Percentiles rank a stretch among this genome's conserved stretches.
Evolutionary conservation across 2,888 invertebrate genomes (phyloP).

Genomic region (Deladenus siricidicola): DNA sequence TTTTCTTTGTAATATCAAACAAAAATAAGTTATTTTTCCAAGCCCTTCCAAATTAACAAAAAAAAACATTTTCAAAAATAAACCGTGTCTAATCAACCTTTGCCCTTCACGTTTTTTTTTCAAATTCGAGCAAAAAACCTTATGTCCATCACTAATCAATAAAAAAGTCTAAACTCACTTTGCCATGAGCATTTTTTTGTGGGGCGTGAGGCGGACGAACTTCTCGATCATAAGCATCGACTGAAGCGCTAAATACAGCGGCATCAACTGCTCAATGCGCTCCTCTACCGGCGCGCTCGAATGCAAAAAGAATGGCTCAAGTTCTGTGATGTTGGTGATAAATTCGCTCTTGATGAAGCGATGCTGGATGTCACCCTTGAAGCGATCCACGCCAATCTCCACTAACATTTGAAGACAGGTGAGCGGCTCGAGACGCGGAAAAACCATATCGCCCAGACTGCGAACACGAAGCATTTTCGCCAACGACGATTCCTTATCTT

Average conservation of each 20-base stretch:
- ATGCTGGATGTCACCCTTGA: slow-evolving; percentile 16
- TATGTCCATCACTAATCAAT: no score
- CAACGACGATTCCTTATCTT: slow-evolving; percentile 15
- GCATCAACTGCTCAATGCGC: slow-evolving; percentile 16
- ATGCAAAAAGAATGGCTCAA: slow-evolving; percentile 15
- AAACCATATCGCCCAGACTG: slow-evolving; percentile 15
- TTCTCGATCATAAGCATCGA: slow-evolving; percentile 16
- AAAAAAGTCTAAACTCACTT: slow-evolving; percentile 10
- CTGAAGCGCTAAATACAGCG: slow-evolving; percentile 16
- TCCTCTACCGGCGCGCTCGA: slow-evolving; percentile 5
- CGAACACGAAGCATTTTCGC: slow-evolving; percentile 20
- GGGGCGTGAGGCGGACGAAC: slow-evolving; percentile 12
- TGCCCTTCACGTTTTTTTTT: no score
- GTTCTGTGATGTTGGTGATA: slow-evolving; percentile 13
- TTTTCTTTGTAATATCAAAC: not conserved
- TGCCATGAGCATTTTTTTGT: slow-evolving; percentile 13
- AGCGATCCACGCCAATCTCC: slow-evolving; percentile 20
- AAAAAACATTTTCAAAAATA: no score
- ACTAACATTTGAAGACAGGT: slow-evolving; percentile 16
- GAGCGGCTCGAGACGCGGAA: slow-evolving; percentile 19
- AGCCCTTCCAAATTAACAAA: no score
- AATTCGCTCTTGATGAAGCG: slow-evolving; percentile 15
- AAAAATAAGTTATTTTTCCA: no score
- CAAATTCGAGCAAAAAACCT: no score
- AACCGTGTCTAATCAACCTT: no score